A percentile compares a stretch with the other conserved stretches of the same genome.
Evolutionary conservation across 2,888 invertebrate genomes (phyloP).

Genomic region (Drosophila cognata): DNA sequence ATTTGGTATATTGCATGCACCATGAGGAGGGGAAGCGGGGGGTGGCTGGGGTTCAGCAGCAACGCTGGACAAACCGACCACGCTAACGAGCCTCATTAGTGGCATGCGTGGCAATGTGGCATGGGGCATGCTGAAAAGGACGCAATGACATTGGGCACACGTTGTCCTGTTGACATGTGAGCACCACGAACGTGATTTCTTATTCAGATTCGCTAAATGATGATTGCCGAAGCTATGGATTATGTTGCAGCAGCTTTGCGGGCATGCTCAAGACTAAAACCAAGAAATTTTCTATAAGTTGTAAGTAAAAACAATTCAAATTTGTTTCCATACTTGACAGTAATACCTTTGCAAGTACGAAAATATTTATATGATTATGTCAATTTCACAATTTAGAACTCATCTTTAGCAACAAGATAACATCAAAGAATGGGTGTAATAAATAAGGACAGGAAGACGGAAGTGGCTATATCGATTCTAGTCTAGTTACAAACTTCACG

Average conservation of each 20-base stretch:
- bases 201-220: constrained; percentile 43
- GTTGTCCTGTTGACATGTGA: constrained; percentile 53
- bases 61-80: constrained; percentile 53
- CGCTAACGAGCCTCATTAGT: constrained; percentile 80
- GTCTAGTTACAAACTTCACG: no score
- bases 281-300: neutral
- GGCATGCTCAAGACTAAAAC: neutral
- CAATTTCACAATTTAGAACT: neutral
- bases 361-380: neutral
- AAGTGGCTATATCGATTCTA: neutral
- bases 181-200: constrained; percentile 65
- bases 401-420: no score
- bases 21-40: constrained; percentile 23
- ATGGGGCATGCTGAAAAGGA: constrained; percentile 7
- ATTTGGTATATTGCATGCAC: constrained; percentile 78
- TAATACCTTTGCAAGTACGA: neutral
- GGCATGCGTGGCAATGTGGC: constrained; percentile 66
- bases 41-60: neutral
- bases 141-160: constrained; percentile 20
- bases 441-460: no score
- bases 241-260: neutral
- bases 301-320: neutral
- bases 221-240: constrained; percentile 25
- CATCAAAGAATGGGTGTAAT: no score
- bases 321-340: neutral